These are phyloP conservation scores for Vicugna pacos DNA, from an alignment of 2,113 vertebrate species.

Conservation along the genomic window DNA sequence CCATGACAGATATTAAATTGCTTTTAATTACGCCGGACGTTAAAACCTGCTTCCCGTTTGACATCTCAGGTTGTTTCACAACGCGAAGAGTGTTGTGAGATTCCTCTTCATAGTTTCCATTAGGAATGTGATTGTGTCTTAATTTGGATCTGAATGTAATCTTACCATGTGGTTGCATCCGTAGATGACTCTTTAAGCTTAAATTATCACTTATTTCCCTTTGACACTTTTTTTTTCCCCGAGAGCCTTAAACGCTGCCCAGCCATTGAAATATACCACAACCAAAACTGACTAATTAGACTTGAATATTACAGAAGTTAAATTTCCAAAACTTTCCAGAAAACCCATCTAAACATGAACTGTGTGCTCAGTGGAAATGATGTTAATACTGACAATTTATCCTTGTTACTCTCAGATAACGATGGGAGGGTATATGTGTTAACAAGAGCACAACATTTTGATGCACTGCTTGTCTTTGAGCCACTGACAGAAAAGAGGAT, in stretches of 20 bases:
- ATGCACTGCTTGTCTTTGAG: background rate
- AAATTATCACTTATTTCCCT: slow-evolving; percentile 14
- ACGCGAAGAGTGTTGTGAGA: background rate
- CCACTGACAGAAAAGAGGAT: background rate
- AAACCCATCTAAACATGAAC: background rate
- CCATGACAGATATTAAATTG: background rate
- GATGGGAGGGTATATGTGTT: background rate
- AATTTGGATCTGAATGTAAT: background rate
- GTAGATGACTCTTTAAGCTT: background rate
- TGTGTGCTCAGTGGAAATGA: background rate
- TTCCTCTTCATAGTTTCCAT: background rate
- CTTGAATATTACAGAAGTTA: background rate
- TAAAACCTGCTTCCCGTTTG: background rate
- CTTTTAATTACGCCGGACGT: background rate
- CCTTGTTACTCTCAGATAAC: background rate
- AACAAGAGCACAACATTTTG: background rate
- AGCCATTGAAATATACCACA: background rate
- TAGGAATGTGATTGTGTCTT: background rate
- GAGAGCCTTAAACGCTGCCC: background rate
- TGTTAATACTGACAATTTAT: background rate
- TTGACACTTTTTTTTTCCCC: background rate
- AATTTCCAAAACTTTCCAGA: background rate
- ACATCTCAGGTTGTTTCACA: background rate
- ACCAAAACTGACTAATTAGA: background rate
- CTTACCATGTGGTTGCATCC: background rate